Evolutionary conservation across 2,113 vertebrate species (phyloP).

Genomic region (Caloenas nicobarica): DNA sequence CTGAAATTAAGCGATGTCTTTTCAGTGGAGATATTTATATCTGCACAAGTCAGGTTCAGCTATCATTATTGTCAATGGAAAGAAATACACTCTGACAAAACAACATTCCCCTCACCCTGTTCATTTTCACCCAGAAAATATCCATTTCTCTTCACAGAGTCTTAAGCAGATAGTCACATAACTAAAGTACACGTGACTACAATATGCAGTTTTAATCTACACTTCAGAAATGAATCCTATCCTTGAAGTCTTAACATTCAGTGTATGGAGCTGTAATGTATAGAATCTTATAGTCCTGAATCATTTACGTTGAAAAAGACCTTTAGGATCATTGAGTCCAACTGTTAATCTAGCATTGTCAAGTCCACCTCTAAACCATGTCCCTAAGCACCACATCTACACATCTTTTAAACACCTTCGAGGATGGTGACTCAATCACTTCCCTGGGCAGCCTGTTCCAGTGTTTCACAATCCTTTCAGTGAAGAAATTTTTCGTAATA

Average conservation of each 20-base stretch:
- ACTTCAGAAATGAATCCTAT: background rate
- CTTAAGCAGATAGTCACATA: accelerated
- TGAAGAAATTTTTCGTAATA: too few relatives aligned
- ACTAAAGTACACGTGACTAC: background rate
- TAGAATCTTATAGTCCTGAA: too few relatives aligned
- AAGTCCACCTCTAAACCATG: too few relatives aligned
- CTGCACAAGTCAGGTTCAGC: background rate
- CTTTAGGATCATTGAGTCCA: too few relatives aligned
- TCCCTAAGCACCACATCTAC: too few relatives aligned
- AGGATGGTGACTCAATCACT: too few relatives aligned
- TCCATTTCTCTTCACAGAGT: background rate
- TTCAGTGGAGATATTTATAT: background rate
- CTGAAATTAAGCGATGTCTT: background rate
- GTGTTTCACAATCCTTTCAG: too few relatives aligned
- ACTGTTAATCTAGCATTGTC: too few relatives aligned
- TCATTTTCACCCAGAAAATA: background rate
- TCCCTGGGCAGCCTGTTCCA: too few relatives aligned
- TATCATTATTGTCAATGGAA: background rate
- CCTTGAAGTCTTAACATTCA: background rate
- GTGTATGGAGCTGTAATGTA: background rate
- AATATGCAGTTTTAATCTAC: background rate
- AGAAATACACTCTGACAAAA: background rate
- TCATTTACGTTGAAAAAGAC: too few relatives aligned
- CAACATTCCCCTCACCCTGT: background rate
- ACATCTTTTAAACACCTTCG: too few relatives aligned